A percentile compares a stretch with the other conserved stretches of the same genome.
These are phyloP conservation scores for Encarsia formosa DNA, from an alignment of 2,888 invertebrate species.

Conservation along the genomic window DNA sequence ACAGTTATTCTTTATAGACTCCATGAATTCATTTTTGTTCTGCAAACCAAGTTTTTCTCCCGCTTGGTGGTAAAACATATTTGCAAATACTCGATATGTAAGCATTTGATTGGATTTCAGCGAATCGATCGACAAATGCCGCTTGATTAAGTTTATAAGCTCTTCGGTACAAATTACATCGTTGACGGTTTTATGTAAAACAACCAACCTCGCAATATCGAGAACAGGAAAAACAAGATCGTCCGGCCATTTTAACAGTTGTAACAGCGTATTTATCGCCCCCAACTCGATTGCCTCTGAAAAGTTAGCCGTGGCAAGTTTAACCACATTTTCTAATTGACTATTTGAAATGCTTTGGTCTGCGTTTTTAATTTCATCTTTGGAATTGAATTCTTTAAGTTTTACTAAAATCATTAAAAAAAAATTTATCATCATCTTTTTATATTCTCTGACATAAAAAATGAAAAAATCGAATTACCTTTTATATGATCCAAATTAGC, in stretches of 20 bases:
- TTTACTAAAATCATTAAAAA: slow-evolving; percentile 39
- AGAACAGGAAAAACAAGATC: slow-evolving; percentile 83
- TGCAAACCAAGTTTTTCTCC: slow-evolving; percentile 63
- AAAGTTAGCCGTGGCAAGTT: slow-evolving; percentile 52
- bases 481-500: slow-evolving; percentile 72
- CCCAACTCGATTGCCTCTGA: slow-evolving; percentile 25
- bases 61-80: slow-evolving; percentile 69
- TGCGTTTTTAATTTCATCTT: slow-evolving; percentile 57
- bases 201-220: slow-evolving; percentile 79
- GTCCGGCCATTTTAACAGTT: slow-evolving; percentile 37
- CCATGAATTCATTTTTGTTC: slow-evolving; percentile 56
- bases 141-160: slow-evolving; percentile 46
- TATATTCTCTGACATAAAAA: background rate
- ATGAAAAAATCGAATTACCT: slow-evolving; percentile 53
- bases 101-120: slow-evolving; percentile 73
- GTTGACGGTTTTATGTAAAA: slow-evolving; percentile 66
- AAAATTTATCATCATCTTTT: background rate
- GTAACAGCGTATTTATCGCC: slow-evolving; percentile 14
- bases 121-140: slow-evolving; percentile 49
- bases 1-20: slow-evolving; percentile 55
- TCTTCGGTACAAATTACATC: slow-evolving; percentile 49
- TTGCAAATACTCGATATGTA: slow-evolving; percentile 72
- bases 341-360: slow-evolving; percentile 55
- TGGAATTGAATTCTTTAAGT: slow-evolving; percentile 65
- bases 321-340: slow-evolving; percentile 61